Conservation (phyloP, 2,888 invertebrate species). For the Drosophila mettleri region DNA sequence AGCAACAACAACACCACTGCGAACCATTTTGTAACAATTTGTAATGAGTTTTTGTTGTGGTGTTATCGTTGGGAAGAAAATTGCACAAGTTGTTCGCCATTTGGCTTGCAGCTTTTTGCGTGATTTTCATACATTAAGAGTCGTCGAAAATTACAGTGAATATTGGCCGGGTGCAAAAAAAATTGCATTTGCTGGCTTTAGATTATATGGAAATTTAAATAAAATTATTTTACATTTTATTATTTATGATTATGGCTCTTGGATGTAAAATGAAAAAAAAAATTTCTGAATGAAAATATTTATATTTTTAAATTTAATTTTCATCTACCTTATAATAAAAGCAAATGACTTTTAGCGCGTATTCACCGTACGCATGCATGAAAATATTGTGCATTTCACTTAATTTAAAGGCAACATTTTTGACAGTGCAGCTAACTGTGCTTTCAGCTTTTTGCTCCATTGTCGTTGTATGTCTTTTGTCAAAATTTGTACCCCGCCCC, state of each 20-base stretch:
- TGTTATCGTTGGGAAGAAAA: slow-evolving; percentile 44
- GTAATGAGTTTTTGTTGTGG: slow-evolving; percentile 60
- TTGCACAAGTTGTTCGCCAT: slow-evolving; percentile 47
- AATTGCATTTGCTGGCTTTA: background rate
- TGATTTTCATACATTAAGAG: slow-evolving; percentile 57
- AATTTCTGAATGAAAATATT: background rate
- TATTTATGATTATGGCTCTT: too few species aligned
- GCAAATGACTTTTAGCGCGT: background rate
- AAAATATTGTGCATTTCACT: background rate
- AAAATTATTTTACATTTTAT: background rate
- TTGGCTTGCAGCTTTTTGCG: slow-evolving; percentile 52
- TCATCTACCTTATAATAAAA: fast-evolving
- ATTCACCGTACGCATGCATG: slow-evolving; percentile 13
- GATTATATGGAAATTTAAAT: background rate
- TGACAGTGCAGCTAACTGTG: slow-evolving; percentile 6
- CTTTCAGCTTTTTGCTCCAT: slow-evolving; percentile 3
- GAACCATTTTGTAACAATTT: slow-evolving; percentile 55
- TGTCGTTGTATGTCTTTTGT: slow-evolving; percentile 10
- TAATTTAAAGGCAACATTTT: slow-evolving; percentile 22
- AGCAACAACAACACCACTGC: slow-evolving; percentile 5
- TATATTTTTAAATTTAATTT: background rate
- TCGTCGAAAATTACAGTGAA: slow-evolving; percentile 33
- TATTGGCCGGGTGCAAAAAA: background rate
- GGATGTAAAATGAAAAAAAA: background rate
- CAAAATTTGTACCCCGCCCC: background rate